Conservation (phyloP, 2,797 vertebrate species). For the Gadopsis bispinosus region DNA sequence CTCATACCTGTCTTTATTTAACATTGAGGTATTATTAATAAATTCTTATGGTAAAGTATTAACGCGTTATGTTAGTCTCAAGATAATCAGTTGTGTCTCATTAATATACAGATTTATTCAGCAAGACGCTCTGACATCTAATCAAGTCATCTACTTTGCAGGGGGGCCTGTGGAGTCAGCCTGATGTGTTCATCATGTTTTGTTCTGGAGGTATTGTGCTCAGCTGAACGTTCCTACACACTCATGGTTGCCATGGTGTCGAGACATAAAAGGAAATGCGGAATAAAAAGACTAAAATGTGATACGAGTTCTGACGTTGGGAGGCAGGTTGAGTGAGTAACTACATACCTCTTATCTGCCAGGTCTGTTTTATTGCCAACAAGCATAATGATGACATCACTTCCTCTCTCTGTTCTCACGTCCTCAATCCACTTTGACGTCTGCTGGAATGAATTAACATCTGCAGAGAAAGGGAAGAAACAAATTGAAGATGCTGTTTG, state of each 20-base stretch:
- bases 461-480: conserved; percentile 70
- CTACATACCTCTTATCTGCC: conserved; percentile 89
- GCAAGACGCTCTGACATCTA: conserved; percentile 10
- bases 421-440: conserved; percentile 95
- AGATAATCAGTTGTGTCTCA: conserved; percentile 38
- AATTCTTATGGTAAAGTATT: conserved; percentile 18
- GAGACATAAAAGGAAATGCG: conserved; percentile 22
- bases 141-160: conserved; percentile 29
- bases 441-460: conserved; percentile 94
- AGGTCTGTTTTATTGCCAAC: conserved; percentile 95
- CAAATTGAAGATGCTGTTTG: conserved; percentile 14
- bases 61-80: neutral
- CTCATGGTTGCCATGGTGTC: conserved; percentile 32
- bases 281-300: conserved; percentile 9
- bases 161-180: conserved; percentile 20
- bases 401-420: conserved; percentile 93
- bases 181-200: conserved; percentile 13
- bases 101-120: conserved; percentile 48
- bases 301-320: neutral
- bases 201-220: conserved; percentile 24
- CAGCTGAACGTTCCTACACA: conserved; percentile 11
- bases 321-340: neutral
- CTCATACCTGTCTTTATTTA: neutral
- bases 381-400: conserved; percentile 95
- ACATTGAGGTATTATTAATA: neutral